These are phyloP conservation scores for Paramisgurnus dabryanus DNA, from an alignment of 2,113 vertebrate genomes.

Conservation along the genomic window DNA sequence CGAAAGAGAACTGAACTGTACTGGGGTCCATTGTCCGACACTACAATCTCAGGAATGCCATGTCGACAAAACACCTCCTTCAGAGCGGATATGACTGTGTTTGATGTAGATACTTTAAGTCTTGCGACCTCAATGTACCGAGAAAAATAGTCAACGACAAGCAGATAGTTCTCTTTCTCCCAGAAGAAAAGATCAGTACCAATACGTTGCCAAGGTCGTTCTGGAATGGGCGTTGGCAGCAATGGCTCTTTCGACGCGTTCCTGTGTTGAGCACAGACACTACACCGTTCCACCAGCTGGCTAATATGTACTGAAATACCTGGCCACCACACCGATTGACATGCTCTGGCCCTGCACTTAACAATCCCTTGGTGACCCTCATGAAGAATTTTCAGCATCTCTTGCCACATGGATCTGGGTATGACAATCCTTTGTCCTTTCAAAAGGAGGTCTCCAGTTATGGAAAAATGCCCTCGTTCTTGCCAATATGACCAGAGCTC, in stretches of 20 bases:
- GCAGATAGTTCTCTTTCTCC: not conserved
- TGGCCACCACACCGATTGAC: conserved; percentile 20
- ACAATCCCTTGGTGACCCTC: conserved; percentile 31
- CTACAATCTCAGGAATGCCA: conserved; percentile 18
- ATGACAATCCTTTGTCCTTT: conserved; percentile 38
- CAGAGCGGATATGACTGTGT: conserved; percentile 19
- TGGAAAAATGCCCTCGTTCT: not conserved
- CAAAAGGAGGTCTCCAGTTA: conserved; percentile 11
- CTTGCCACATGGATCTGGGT: conserved; percentile 4
- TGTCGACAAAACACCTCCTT: conserved; percentile 32
- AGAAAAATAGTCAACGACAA: conserved; percentile 34
- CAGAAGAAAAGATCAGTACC: conserved; percentile 23
- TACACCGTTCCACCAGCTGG: conserved; percentile 29
- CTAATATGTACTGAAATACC: conserved; percentile 22
- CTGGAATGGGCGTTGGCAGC: conserved; percentile 4
- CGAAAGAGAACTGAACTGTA: conserved; percentile 4
- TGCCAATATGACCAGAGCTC: conserved; percentile 3
- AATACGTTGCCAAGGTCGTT: conserved; percentile 24
- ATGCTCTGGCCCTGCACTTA: conserved; percentile 29
- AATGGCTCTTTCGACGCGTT: conserved; percentile 32
- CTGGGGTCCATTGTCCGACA: conserved; percentile 33
- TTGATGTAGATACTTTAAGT: conserved; percentile 4
- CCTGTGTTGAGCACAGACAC: conserved; percentile 23
- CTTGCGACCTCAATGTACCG: conserved; percentile 18
- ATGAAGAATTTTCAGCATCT: conserved; percentile 7